phyloP scores from a whole-genome alignment of 2,797 vertebrate genomes.

The Taenioides sp. region DNA sequence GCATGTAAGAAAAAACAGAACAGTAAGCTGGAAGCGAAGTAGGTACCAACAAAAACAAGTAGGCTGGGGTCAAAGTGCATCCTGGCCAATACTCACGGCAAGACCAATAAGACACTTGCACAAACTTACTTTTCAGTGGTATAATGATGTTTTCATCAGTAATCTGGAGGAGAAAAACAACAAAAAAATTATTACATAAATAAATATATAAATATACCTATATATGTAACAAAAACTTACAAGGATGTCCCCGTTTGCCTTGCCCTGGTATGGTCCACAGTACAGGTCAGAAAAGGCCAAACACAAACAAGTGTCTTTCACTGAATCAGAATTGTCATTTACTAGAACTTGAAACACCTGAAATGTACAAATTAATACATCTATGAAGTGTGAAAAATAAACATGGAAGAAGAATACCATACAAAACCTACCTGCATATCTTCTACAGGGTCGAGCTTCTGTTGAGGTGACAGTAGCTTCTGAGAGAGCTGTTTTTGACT shows the following conservation, averaged over 20 bases:
- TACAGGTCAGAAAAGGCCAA: conserved; percentile 52
- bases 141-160: conserved; percentile 59
- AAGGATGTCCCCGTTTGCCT: conserved; percentile 52
- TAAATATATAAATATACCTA: background rate
- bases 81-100: too few species aligned
- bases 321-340: conserved; percentile 7
- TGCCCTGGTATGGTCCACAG: conserved; percentile 53
- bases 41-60: too few species aligned
- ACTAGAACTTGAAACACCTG: conserved; percentile 44
- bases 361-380: conserved; percentile 8
- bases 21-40: too few species aligned
- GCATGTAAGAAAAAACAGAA: too few species aligned
- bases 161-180: conserved; percentile 57
- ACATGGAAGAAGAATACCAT: background rate
- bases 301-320: conserved; percentile 7
- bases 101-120: background rate
- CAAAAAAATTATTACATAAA: background rate
- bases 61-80: too few species aligned
- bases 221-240: conserved; percentile 41
- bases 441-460: conserved; percentile 3
- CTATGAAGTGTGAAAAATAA: background rate
- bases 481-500: conserved; percentile 29
- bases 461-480: conserved; percentile 20
- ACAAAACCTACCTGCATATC: conserved; percentile 47
- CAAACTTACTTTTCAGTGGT: conserved; percentile 71